A percentile compares a stretch with the other conserved stretches of the same genome.
Evolutionary conservation across 2,888 invertebrate genomes (phyloP).

Genomic region (Steinernema carpocapsae): DNA sequence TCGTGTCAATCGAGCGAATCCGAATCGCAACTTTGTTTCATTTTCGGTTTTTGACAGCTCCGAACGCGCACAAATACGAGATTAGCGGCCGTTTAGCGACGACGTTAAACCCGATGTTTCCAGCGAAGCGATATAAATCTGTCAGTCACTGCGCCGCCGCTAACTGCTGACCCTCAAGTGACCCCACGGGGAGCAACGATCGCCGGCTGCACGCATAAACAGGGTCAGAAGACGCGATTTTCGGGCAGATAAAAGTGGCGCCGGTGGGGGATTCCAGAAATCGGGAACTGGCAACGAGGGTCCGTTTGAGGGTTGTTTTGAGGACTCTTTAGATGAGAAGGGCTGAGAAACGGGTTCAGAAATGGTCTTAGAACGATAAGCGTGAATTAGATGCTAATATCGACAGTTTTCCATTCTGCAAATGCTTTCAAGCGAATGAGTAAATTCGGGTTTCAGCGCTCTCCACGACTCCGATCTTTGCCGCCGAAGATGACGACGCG

Average conservation of each 20-base stretch:
- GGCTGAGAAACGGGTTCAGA: too few relatives aligned
- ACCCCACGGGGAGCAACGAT: constrained; percentile 1
- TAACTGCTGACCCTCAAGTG: background rate
- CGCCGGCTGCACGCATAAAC: background rate
- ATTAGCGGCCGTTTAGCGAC: constrained; percentile 10
- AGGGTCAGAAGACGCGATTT: constrained; percentile 16
- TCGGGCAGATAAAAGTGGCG: background rate
- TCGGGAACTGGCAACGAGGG: too few relatives aligned
- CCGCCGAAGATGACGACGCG: constrained; percentile 1
- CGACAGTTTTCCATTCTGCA: too few relatives aligned
- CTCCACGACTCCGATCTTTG: background rate
- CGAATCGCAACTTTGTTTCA: constrained; percentile 10
- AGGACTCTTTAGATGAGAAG: too few relatives aligned
- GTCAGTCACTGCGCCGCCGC: constrained; percentile 3
- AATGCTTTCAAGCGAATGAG: too few relatives aligned
- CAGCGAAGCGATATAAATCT: constrained; percentile 20
- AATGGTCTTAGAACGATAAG: too few relatives aligned
- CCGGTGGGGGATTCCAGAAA: background rate
- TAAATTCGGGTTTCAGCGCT: background rate
- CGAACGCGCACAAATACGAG: constrained; percentile 28
- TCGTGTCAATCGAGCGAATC: background rate
- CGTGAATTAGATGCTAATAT: too few relatives aligned
- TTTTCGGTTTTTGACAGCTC: constrained; percentile 19
- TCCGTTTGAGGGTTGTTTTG: too few relatives aligned
- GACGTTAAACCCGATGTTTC: background rate